Percentiles rank a stretch among this genome's conserved stretches.
Conservation (phyloP, 2,888 invertebrate species). For the Heliconius erato region DNA sequence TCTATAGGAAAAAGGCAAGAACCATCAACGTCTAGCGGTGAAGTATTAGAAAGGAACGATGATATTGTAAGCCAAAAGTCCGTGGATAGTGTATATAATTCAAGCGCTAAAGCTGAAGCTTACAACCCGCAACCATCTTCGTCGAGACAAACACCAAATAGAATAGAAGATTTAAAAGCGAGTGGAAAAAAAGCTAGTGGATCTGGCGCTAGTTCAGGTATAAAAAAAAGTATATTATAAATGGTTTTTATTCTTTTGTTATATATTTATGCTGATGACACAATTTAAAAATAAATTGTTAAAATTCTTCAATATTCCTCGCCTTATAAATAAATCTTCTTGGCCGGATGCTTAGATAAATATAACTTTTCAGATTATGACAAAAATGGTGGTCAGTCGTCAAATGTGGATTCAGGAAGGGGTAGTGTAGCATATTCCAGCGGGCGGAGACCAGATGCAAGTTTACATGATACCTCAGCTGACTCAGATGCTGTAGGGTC, state of each 20-base stretch:
- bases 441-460: conserved; percentile 86
- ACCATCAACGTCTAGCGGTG: conserved; percentile 62
- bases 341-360: not conserved
- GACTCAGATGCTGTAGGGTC: conserved; percentile 51
- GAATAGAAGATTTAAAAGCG: conserved; percentile 81
- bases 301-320: too few species aligned
- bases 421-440: conserved; percentile 93
- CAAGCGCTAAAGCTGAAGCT: conserved; percentile 78
- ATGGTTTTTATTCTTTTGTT: not conserved
- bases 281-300: too few species aligned
- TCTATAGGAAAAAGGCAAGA: conserved; percentile 71
- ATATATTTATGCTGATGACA: not conserved
- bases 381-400: conserved; percentile 90
- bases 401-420: conserved; percentile 91
- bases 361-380: conserved; percentile 87
- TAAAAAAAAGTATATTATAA: conserved; percentile 3
- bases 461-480: conserved; percentile 51
- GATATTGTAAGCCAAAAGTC: conserved; percentile 82
- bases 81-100: conserved; percentile 86
- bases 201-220: conserved; percentile 88
- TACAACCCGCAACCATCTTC: conserved; percentile 81
- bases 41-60: conserved; percentile 68
- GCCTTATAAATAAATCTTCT: too few species aligned
- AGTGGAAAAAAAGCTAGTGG: conserved; percentile 82
- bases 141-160: conserved; percentile 77